Percentiles rank a stretch among this genome's conserved stretches.
phyloP scores from a whole-genome alignment of 2,113 vertebrate species.

The Fulmarus glacialis region DNA sequence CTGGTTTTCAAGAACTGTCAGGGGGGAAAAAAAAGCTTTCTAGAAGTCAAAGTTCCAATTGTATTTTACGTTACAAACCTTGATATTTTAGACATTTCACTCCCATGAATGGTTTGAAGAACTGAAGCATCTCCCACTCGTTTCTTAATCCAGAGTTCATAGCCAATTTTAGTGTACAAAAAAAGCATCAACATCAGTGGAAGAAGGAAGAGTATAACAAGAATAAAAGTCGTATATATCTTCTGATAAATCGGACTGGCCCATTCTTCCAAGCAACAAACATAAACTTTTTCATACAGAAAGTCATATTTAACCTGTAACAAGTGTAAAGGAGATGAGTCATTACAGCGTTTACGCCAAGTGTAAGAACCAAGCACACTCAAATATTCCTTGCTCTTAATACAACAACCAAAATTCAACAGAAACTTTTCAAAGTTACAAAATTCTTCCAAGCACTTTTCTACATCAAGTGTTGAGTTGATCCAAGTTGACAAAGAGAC shows the following conservation, averaged over 20 bases:
- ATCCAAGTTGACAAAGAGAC: background rate
- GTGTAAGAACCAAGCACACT: background rate
- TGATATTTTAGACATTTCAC: slow-evolving; percentile 77
- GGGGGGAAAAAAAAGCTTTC: background rate
- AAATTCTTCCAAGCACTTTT: background rate
- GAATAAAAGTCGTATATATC: slow-evolving; percentile 73
- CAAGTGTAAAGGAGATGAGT: background rate
- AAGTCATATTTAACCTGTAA: slow-evolving; percentile 80
- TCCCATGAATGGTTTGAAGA: slow-evolving; percentile 73
- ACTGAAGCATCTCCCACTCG: slow-evolving; percentile 75
- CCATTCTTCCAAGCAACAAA: slow-evolving; percentile 80
- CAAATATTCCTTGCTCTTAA: background rate
- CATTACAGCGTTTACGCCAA: background rate
- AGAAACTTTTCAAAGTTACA: background rate
- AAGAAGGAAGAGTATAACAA: slow-evolving; percentile 76
- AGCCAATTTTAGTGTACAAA: slow-evolving; percentile 74
- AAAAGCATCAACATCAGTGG: slow-evolving; percentile 74
- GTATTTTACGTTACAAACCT: slow-evolving; percentile 58
- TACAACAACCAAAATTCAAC: background rate
- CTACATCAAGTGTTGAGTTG: background rate
- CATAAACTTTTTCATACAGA: slow-evolving; percentile 70
- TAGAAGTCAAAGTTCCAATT: background rate
- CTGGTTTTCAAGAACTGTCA: background rate
- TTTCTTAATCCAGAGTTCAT: slow-evolving; percentile 80
- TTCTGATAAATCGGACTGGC: slow-evolving; percentile 68